These are phyloP conservation scores for Xanthorhoe spadicearia DNA, from an alignment of 2,888 invertebrate species.

Conservation along the genomic window DNA sequence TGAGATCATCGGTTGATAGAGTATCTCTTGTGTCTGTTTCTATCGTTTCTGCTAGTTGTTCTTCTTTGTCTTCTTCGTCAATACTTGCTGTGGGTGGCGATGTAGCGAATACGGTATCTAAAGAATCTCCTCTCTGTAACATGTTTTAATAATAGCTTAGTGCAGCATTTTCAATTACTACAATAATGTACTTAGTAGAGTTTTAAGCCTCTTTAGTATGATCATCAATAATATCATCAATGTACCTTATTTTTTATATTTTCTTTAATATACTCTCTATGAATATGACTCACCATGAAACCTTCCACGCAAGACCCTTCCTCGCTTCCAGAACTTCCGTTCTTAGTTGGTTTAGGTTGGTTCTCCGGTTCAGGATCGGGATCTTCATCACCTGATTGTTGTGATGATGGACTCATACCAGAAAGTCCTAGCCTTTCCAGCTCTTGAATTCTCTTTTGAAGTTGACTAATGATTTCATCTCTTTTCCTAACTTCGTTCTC, in stretches of 20 bases:
- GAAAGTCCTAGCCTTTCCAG: conserved; percentile 81
- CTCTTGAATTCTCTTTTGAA: conserved; percentile 89
- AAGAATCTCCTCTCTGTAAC: conserved; percentile 87
- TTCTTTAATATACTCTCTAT: too few species aligned
- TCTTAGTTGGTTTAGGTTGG: conserved; percentile 55
- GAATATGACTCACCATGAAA: conserved; percentile 81
- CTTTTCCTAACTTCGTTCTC: conserved; percentile 92
- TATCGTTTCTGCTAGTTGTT: conserved; percentile 36
- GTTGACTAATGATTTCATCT: conserved; percentile 91
- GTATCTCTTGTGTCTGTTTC: conserved; percentile 42
- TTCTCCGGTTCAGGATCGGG: conserved; percentile 31
- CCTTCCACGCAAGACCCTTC: conserved; percentile 76
- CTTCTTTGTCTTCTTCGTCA: conserved; percentile 65
- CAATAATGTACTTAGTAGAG: too few species aligned
- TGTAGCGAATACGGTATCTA: conserved; percentile 87
- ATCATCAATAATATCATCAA: too few species aligned
- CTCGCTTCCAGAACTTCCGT: conserved; percentile 78
- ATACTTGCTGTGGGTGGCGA: conserved; percentile 81
- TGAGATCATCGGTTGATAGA: conserved; percentile 59
- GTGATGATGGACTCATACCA: conserved; percentile 45
- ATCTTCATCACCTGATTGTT: conserved; percentile 46
- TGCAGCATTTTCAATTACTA: not conserved
- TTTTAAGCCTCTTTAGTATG: too few species aligned
- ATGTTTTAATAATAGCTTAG: conserved; percentile 3
- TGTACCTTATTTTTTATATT: too few species aligned